Percentiles rank a stretch among this genome's conserved stretches.
phyloP scores from a whole-genome alignment of 2,113 vertebrate species.

The Ahaetulla prasina region DNA sequence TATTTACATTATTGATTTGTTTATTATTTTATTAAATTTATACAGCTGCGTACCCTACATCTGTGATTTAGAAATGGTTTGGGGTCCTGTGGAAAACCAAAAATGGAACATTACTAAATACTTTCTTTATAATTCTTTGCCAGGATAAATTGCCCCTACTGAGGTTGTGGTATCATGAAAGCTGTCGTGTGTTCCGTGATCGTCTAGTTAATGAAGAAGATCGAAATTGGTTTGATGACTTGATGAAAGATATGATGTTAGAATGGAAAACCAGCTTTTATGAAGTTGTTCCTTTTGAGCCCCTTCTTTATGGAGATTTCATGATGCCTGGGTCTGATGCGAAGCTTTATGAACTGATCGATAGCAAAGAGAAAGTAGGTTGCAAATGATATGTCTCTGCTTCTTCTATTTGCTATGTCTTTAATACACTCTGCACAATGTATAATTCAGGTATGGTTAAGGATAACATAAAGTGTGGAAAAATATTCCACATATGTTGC shows the following conservation, averaged over 20 bases:
- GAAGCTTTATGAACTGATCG: constrained; percentile 77
- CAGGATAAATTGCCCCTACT: constrained; percentile 79
- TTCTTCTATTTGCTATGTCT: background rate
- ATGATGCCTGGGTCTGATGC: constrained; percentile 71
- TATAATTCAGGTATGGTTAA: background rate
- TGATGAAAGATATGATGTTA: constrained; percentile 74
- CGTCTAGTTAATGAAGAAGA: constrained; percentile 82
- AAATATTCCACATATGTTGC: constrained; percentile 6
- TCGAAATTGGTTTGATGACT: constrained; percentile 77
- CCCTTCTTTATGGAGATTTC: constrained; percentile 88
- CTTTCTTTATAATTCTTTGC: constrained; percentile 28
- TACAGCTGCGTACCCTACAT: background rate
- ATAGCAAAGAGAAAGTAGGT: constrained; percentile 76
- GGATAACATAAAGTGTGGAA: background rate
- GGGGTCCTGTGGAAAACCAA: constrained; percentile 8
- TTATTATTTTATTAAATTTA: background rate
- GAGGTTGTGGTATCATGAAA: constrained; percentile 88
- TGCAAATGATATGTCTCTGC: background rate
- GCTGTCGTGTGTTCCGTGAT: constrained; percentile 86
- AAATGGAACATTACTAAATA: background rate
- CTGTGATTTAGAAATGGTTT: background rate
- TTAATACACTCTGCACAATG: background rate
- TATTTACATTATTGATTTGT: background rate
- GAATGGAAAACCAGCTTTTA: constrained; percentile 73
- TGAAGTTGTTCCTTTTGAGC: constrained; percentile 75